Evolutionary conservation across 2,797 vertebrate genomes (phyloP).

Genomic region (Sparus aurata): DNA sequence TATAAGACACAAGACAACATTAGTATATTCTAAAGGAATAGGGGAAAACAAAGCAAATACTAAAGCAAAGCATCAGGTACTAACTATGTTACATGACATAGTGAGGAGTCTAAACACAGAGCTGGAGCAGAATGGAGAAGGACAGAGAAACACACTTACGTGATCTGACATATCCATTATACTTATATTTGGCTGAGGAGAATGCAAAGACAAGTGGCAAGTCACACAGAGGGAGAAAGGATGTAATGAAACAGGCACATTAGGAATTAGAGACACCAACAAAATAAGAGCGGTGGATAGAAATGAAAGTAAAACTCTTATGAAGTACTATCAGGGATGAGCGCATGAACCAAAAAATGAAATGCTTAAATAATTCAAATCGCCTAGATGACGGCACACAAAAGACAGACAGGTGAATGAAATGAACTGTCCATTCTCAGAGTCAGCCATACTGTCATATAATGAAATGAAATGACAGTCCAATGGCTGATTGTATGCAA

Average conservation of each 20-base stretch:
- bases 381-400: slow-evolving; percentile 40
- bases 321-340: slow-evolving; percentile 31
- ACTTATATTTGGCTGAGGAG: slow-evolving; percentile 91
- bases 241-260: slow-evolving; percentile 81
- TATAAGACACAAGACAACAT: slow-evolving; percentile 67
- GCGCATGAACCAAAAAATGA: slow-evolving; percentile 40
- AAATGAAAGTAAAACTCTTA: slow-evolving; percentile 57
- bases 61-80: slow-evolving; percentile 65
- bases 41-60: slow-evolving; percentile 66
- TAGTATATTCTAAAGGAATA: slow-evolving; percentile 65
- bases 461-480: slow-evolving; percentile 52
- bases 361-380: slow-evolving; percentile 44
- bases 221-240: slow-evolving; percentile 84
- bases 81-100: slow-evolving; percentile 66
- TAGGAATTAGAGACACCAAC: slow-evolving; percentile 74
- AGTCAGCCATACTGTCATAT: slow-evolving; percentile 64
- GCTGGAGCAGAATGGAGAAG: slow-evolving; percentile 75
- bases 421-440: slow-evolving; percentile 53
- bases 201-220: slow-evolving; percentile 89
- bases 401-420: slow-evolving; percentile 43
- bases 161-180: slow-evolving; percentile 91
- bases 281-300: slow-evolving; percentile 61
- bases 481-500: slow-evolving; percentile 28
- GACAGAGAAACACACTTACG: slow-evolving; percentile 88
- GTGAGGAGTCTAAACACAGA: slow-evolving; percentile 74